A percentile compares a stretch with the other conserved stretches of the same genome.
phyloP scores from a whole-genome alignment of 2,797 vertebrate species.

The Prionace glauca region DNA sequence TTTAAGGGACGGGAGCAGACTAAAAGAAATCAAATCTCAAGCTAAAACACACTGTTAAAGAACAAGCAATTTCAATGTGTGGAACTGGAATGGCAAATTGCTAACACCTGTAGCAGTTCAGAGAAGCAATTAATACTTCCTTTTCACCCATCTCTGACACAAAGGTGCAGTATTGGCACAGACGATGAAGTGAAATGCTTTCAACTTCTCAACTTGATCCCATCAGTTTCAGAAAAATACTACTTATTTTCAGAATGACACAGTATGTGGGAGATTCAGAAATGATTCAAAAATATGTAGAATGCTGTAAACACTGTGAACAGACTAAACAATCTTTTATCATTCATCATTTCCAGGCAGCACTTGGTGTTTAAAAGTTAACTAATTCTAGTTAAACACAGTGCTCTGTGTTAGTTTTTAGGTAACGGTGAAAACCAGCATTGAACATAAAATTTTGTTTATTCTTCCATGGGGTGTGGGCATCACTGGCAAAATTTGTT shows the following conservation, averaged over 20 bases:
- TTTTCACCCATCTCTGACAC: neutral
- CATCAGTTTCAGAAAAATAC: neutral
- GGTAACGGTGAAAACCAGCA: neutral
- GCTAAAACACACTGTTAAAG: too few species aligned
- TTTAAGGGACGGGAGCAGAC: neutral
- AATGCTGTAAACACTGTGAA: constrained; percentile 12
- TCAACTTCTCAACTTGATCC: neutral
- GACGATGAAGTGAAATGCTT: neutral
- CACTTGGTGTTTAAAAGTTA: neutral
- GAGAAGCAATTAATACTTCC: neutral
- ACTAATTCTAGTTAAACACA: neutral
- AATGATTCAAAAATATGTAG: constrained; percentile 7
- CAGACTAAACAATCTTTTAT: constrained; percentile 31
- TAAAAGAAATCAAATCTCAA: neutral
- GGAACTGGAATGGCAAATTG: neutral
- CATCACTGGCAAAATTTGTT: too few species aligned
- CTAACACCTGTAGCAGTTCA: too few species aligned
- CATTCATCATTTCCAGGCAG: constrained; percentile 23
- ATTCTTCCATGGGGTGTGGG: too few species aligned
- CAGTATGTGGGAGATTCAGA: neutral
- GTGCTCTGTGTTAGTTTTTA: neutral
- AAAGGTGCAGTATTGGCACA: neutral
- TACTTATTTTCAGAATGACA: neutral
- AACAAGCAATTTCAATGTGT: neutral
- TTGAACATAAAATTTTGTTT: neutral